Conservation (phyloP, 2,113 vertebrate genomes). For the Petrocephalus zakoni region DNA sequence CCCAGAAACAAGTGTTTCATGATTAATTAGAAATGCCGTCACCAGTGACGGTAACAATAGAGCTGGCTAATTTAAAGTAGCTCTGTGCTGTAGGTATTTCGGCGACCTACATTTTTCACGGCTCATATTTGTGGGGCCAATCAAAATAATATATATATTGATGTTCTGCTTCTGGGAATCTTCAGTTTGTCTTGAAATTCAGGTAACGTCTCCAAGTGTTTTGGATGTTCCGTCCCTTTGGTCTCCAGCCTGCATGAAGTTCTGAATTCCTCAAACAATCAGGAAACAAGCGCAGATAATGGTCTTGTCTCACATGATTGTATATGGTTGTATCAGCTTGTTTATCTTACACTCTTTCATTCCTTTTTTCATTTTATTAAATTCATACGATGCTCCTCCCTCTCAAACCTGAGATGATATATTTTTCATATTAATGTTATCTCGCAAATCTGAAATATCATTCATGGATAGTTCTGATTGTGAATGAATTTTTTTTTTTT, state of each 20-base stretch:
- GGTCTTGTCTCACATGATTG: background rate
- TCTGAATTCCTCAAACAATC: background rate
- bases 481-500: background rate
- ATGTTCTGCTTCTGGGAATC: background rate
- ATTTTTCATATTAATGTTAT: background rate
- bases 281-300: too few relatives aligned
- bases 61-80: background rate
- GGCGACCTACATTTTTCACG: background rate
- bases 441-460: background rate
- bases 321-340: background rate
- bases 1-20: background rate
- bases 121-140: background rate
- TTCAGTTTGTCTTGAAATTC: background rate
- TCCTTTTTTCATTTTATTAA: background rate
- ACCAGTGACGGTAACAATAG: background rate
- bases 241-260: background rate
- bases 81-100: background rate
- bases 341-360: background rate
- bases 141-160: background rate
- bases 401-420: background rate
- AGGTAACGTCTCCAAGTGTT: background rate
- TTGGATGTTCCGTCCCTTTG: background rate
- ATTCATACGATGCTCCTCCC: background rate
- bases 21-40: background rate
- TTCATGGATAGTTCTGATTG: background rate